phyloP scores from a whole-genome alignment of 2,113 vertebrate genomes.

The Anoura caudifer region DNA sequence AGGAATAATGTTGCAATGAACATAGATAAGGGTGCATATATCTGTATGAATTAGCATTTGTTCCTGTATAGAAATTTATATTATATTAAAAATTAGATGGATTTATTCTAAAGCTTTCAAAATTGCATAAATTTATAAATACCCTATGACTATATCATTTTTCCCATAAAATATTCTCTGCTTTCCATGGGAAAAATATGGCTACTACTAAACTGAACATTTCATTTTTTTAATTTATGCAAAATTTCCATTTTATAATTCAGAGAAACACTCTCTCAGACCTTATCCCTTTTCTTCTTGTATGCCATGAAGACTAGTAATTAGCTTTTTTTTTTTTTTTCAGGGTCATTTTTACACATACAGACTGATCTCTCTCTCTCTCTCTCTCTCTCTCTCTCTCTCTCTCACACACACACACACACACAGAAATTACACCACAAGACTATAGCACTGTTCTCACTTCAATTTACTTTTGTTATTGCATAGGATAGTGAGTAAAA shows the following conservation, averaged over 20 bases:
- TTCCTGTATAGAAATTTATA: background rate
- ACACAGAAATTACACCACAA: background rate
- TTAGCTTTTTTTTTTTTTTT: slow-evolving; percentile 1
- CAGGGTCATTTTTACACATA: background rate
- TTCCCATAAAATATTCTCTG: background rate
- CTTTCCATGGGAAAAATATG: background rate
- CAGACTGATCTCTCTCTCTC: no score
- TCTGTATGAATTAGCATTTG: background rate
- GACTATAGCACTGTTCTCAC: background rate
- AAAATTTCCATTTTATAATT: background rate
- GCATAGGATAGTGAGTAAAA: background rate
- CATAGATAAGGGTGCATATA: background rate
- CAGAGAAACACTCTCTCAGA: background rate
- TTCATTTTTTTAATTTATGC: background rate
- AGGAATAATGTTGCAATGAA: background rate
- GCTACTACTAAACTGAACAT: background rate
- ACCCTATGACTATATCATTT: background rate
- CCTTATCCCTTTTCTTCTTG: background rate
- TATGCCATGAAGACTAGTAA: background rate
- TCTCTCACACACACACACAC: background rate
- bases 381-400: no score
- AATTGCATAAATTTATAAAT: background rate
- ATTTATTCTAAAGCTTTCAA: background rate
- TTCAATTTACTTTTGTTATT: background rate
- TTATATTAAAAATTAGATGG: background rate